phyloP scores from a whole-genome alignment of 2,888 invertebrate species.

The Cybosia mesomella region DNA sequence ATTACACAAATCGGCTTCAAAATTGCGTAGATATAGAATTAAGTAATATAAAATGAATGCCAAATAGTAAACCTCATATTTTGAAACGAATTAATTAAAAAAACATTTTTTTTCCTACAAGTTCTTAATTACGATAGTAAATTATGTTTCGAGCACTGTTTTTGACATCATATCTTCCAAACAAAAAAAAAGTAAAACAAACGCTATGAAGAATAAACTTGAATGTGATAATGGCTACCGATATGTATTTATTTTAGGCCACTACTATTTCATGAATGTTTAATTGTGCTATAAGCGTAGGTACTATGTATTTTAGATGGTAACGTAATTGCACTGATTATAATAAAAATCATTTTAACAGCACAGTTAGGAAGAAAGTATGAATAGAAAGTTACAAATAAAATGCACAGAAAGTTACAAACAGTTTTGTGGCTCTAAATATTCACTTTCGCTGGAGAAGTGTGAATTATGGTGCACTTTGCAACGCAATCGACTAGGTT shows the following conservation, averaged over 20 bases:
- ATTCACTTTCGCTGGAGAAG: constrained; percentile 50
- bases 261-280: constrained; percentile 7
- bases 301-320: neutral
- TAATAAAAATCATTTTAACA: constrained; percentile 34
- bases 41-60: neutral
- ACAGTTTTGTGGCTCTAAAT: constrained; percentile 37
- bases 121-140: neutral
- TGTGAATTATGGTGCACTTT: constrained; percentile 60
- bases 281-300: neutral
- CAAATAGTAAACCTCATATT: neutral
- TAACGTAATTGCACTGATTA: constrained; percentile 42
- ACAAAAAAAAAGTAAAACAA: neutral
- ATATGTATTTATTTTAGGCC: constrained; percentile 1
- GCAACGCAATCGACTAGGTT: constrained; percentile 49
- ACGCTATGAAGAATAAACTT: neutral
- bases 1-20: neutral
- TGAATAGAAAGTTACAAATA: constrained; percentile 52
- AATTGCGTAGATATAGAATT: neutral
- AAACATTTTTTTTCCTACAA: constrained; percentile 3
- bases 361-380: constrained; percentile 49
- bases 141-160: neutral
- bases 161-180: neutral
- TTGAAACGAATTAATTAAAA: neutral
- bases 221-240: neutral
- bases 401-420: no score